Percentiles rank a stretch among this genome's conserved stretches.
These are phyloP conservation scores for Erithacus rubecula DNA, from an alignment of 2,797 vertebrate species.

Conservation along the genomic window DNA sequence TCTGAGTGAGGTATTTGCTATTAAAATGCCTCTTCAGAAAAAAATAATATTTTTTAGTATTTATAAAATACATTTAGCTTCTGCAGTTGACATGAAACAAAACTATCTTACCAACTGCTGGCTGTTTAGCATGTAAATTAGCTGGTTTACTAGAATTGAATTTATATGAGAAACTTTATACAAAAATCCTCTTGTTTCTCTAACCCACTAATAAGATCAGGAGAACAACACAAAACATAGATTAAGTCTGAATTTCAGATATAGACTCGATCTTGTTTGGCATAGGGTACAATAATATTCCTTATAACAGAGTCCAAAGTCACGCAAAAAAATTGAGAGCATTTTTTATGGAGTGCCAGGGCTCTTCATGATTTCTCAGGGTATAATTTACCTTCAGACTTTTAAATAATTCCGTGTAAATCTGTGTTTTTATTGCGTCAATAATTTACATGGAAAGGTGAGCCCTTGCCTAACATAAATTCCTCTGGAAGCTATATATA, in stretches of 20 bases:
- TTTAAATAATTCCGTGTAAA: background rate
- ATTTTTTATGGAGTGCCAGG: background rate
- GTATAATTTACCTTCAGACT: background rate
- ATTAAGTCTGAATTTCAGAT: slow-evolving; percentile 45
- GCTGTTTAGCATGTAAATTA: slow-evolving; percentile 41
- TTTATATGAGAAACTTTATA: slow-evolving; percentile 47
- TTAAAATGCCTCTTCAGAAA: slow-evolving; percentile 12
- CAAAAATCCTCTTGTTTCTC: slow-evolving; percentile 57
- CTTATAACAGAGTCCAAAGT: background rate
- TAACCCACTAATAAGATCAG: slow-evolving; percentile 61
- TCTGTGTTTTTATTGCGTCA: background rate
- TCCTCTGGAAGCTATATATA: background rate
- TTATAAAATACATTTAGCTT: slow-evolving; percentile 36
- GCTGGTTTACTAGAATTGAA: slow-evolving; percentile 30
- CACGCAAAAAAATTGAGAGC: rapidly evolving
- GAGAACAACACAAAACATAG: slow-evolving; percentile 53
- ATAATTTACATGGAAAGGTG: background rate
- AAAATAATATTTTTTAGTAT: background rate
- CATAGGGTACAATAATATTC: background rate
- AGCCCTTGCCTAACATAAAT: slow-evolving; percentile 3
- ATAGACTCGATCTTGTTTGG: background rate
- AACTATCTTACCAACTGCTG: background rate
- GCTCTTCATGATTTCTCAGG: background rate
- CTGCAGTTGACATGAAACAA: background rate
- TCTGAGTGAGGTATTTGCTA: background rate